Evolutionary conservation across 2,797 vertebrate species (phyloP), one percentile per base, ranked within the genome.

Genomic region (Rhinichthys osculus): DNA sequence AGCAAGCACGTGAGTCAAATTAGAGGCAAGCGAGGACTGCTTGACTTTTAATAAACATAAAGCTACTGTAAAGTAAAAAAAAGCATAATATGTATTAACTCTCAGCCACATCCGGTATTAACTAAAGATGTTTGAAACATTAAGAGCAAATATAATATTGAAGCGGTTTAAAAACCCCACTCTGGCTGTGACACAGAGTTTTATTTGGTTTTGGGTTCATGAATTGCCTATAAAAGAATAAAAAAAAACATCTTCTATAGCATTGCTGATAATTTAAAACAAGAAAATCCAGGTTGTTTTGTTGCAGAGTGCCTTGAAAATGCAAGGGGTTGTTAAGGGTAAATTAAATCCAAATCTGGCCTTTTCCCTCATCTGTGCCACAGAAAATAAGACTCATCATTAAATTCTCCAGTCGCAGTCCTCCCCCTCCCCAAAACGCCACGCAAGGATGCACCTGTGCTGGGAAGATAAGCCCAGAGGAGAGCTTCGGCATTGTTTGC

Each of bases 371-470:
- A 82, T 89, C 84, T 87, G 85, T 87, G 81, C 78, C 77, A 88
- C 74, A 87, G 85, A 89, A 88, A 84, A 90, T 85, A 88, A 88
- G 81, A 81, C 87, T 88, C 84, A 87, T 89, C 77, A 86, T 88
- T 89, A 88, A 72, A 88, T 87, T 87, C 69, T 83, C 83, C 77
- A 81, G 77, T 86, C 73, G 54, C 87, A 80, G 78, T 71, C 85
- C 85, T 85, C 78, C 76, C 81, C 79, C 83, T 81, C 82, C 66
- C 89, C 89, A 90, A 87, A 94, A 94, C 93, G 93, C 95, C 93
- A 92, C 87, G 93, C 93, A 87, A 94, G 95, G 95, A 96, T 95
- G 95, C 95, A 96, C 95, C 95, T 96, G 95, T 95, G 93, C 93
- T 89, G 92, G 93, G 90, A 92, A 96, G 95, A 96, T 96, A 96